Percentiles rank a stretch among this genome's conserved stretches.
Evolutionary conservation across 2,888 invertebrate species (phyloP).

Genomic region (Acrobasis repandana): DNA sequence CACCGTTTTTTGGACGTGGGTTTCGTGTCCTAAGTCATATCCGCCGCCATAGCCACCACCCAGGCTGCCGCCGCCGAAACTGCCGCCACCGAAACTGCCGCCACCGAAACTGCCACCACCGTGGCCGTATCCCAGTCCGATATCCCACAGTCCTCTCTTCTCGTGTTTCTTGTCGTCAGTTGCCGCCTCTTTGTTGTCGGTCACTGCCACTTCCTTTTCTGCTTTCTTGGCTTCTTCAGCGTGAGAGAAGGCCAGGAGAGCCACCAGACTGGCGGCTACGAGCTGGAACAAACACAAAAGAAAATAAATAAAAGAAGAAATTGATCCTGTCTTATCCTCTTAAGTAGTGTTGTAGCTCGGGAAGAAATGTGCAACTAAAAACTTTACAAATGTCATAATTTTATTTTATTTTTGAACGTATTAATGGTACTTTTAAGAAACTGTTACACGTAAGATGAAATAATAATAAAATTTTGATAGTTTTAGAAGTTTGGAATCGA

Average conservation of each 20-base stretch:
- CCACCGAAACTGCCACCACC: slow-evolving; percentile 40
- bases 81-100: slow-evolving; percentile 49
- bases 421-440: too few species aligned
- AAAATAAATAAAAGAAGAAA: slow-evolving; percentile 31
- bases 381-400: too few species aligned
- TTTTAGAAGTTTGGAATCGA: not conserved
- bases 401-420: too few species aligned
- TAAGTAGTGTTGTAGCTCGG: too few species aligned
- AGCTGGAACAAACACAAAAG: slow-evolving; percentile 61
- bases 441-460: not conserved
- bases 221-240: slow-evolving; percentile 83
- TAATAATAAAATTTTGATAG: not conserved
- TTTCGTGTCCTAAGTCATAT: slow-evolving; percentile 60
- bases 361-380: too few species aligned
- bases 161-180: slow-evolving; percentile 87
- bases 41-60: slow-evolving; percentile 32
- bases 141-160: slow-evolving; percentile 87
- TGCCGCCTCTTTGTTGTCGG: slow-evolving; percentile 78
- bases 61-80: slow-evolving; percentile 48
- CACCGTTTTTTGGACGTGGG: slow-evolving; percentile 84
- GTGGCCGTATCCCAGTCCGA: slow-evolving; percentile 78
- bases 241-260: slow-evolving; percentile 82
- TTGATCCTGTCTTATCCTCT: too few species aligned
- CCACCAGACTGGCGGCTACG: slow-evolving; percentile 85
- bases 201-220: slow-evolving; percentile 82